Evolutionary conservation across 2,113 vertebrate species (phyloP), one percentile per base, ranked within the genome.

Genomic region (Piprites chloris): DNA sequence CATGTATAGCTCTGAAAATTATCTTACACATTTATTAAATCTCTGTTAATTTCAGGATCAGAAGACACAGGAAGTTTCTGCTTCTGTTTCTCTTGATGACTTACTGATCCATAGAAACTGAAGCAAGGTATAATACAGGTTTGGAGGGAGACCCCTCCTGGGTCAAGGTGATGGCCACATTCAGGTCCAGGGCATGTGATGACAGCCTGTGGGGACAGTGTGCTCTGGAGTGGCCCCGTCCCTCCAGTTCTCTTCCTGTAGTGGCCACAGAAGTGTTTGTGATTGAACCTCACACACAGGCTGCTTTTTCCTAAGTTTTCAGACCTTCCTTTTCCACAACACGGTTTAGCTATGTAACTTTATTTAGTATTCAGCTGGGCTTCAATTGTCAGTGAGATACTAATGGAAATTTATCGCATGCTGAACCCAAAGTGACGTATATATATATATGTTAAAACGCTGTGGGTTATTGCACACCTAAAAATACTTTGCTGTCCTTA

Each of bases 401-500:
- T 88, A 89, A 83, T 87, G 69, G 87, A 85, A 97, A 95, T 95
- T 47, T 90, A 94, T 96, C 59, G 19, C 73, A 58, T 1, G 4
- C 68, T 84, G 81, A 95, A 89, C 69, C 30, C 19, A 0, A 91
- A 90, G 68, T 93, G 90, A 72, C 65, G n/a, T n/a, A 58, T 68
- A 50, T 82, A 53, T 84, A 76, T 91, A 69, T 93, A 82, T 93
- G 85, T 87, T 95, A 87, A 95, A 95, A 90, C 74, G 66, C 62
- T 73, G 28, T 91, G 72, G 53, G 80, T 95, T 93, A 95, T 93
- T 95, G 58, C 75, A 30, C 47, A 76, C 75, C 63, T 94, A 75
- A 95, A 91, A 86, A 79, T 94, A 94, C 65, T 85, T 91, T 55
- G 22, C 24, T 92, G 80, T 85, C 80, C 76, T 78, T 94, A 66